Conservation (phyloP, 2,797 vertebrate genomes). For the Intellagama lesueurii region DNA sequence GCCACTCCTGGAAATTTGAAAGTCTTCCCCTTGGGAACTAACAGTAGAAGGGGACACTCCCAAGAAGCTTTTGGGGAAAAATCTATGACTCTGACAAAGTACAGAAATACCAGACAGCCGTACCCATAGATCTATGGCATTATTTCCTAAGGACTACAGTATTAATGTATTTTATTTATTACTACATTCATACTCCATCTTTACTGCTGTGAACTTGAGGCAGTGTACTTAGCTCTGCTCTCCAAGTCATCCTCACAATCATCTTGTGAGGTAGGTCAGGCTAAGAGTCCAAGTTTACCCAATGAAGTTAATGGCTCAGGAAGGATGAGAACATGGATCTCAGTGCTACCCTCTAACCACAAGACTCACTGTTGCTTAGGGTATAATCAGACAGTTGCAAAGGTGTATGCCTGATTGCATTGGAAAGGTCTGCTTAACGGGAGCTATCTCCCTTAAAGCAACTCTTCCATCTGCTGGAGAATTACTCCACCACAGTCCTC, state of each 20-base stretch:
- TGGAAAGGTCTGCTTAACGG: no score
- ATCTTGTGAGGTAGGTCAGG: background rate
- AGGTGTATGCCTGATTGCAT: no score
- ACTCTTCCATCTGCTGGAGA: no score
- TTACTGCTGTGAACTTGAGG: background rate
- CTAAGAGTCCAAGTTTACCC: background rate
- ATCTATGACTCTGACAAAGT: background rate
- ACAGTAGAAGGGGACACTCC: background rate
- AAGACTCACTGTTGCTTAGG: background rate
- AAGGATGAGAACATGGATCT: background rate
- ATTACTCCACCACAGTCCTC: no score
- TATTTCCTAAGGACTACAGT: background rate
- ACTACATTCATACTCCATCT: background rate
- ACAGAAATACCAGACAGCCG: background rate
- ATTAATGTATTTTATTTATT: background rate
- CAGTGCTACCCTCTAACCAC: background rate
- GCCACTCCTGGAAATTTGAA: background rate
- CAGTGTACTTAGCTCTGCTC: background rate
- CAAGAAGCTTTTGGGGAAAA: background rate
- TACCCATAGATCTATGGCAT: background rate
- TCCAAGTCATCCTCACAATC: background rate
- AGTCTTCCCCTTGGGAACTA: background rate
- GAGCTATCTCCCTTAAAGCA: no score
- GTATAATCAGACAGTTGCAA: no score
- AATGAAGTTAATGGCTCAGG: background rate